These are phyloP conservation scores for Amorpha juglandis DNA, from an alignment of 2,888 invertebrate species.

Conservation along the genomic window DNA sequence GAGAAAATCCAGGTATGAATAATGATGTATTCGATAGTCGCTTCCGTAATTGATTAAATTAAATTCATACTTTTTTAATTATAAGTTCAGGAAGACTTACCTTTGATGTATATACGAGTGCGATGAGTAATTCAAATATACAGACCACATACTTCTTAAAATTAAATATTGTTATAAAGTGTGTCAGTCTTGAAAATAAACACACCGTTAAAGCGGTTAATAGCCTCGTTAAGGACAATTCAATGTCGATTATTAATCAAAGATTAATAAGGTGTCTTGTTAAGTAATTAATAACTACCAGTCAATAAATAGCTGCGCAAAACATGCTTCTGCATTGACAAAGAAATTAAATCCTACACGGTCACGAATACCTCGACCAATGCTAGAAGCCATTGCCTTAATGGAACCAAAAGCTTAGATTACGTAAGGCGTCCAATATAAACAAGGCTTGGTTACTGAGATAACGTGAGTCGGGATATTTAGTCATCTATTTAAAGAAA, in stretches of 20 bases:
- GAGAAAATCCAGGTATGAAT: too few relatives aligned
- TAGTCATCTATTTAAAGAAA: slow-evolving; percentile 83
- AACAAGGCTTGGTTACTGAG: slow-evolving; percentile 67
- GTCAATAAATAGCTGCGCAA: slow-evolving; percentile 6
- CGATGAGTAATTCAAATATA: too few relatives aligned
- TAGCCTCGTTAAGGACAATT: slow-evolving; percentile 12
- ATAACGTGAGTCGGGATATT: slow-evolving; percentile 77
- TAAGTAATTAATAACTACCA: background rate
- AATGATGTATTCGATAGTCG: too few relatives aligned
- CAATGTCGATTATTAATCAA: background rate
- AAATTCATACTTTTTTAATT: too few relatives aligned
- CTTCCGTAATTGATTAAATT: too few relatives aligned
- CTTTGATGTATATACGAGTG: too few relatives aligned
- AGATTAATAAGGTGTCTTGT: background rate
- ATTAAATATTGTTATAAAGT: background rate
- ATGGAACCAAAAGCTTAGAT: slow-evolving; percentile 72
- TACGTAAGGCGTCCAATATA: slow-evolving; percentile 71
- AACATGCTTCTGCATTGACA: slow-evolving; percentile 27
- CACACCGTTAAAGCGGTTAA: slow-evolving; percentile 3
- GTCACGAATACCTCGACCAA: slow-evolving; percentile 34
- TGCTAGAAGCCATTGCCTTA: slow-evolving; percentile 57
- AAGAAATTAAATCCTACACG: slow-evolving; percentile 32
- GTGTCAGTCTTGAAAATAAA: background rate
- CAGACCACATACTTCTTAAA: too few relatives aligned
- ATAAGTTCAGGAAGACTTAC: too few relatives aligned